Base-by-base conservation (phyloP, 2,888 invertebrate species). In the Pterobdella sp. region DNA sequence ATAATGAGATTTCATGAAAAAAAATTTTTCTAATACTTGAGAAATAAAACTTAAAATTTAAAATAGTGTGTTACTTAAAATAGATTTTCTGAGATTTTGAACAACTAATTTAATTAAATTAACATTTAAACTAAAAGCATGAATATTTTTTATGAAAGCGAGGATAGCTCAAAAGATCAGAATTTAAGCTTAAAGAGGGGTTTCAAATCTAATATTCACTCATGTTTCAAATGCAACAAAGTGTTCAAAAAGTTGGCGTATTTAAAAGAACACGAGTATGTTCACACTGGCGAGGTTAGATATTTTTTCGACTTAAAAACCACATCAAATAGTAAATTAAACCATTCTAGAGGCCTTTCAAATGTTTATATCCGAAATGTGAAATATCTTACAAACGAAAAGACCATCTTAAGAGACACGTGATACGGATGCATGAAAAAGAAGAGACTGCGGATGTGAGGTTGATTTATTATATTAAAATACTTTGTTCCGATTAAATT, bases 241-340 rank as follows among this genome's bases (percentile, higher is more conserved):
- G 22, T n/a, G 0, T 69, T 69, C 52, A 69, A 32, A 32, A 49
- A 52, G 4, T 34, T 52, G 22, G 34, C n/a, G 42, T 52, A 49
- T 29, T 29, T 69, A 22, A 42, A 42, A 1, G 42, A 69, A 52
- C 69, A 69, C 31, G 26, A 69, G 52, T 32, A 29, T 2, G n/a
- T 69, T 32, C 69, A 69, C 52, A 49, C 69, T 31, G 69, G 69
- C 49, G 49, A 69, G 32, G 69, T 69, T 7, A 7, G 42, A 7
- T 18, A 65, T 31, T 65, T 7, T 65, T 31, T 68, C 35, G 10
- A 7, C 68, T 36, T 35, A 7, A 4, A 68, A 68, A 29, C 14
- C 37, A 10, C n/a, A 4, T 36, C 7, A 68, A 36, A 14, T 10
- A 26, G 18, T 14, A 64, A 14, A 31, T 64, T 64, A 31, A 31